Base-by-base conservation (phyloP, 2,888 invertebrate genomes). In the Strigamia maritima region DNA sequence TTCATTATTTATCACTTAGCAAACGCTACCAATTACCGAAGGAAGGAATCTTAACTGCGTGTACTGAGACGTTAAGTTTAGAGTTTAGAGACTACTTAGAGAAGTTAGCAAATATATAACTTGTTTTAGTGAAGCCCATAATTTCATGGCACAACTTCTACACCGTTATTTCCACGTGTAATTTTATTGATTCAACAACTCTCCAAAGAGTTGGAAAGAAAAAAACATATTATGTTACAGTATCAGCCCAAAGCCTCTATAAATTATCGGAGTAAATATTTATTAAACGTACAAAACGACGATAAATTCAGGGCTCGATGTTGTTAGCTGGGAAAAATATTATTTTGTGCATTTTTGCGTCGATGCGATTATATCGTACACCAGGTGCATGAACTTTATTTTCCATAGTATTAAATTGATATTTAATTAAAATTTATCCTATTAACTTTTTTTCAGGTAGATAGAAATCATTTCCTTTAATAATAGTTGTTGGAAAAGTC, bases 1-100 rank as follows among this genome's bases (percentile, higher is more conserved):
- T 70, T 70, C 70, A 70, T 70, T 70, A 70, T 28, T 70, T 70
- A 70, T 24, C 70, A 70, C 70, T 70, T 70, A 70, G 19, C n/a
- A 65, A 65, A 26, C 65, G 65, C 28, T 22, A 24, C 26, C 26
- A 70, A 70, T 24, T 14, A 70, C 16, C 26, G 26, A 28, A 7
- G 14, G 60, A 70, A 70, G 14, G 16, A 26, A 70, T 70, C 70
- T 4, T 6, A 19, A 16, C 7, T 70, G 16, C 26, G 70, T 70
- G 70, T 16, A 28, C 70, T 70, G 26, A 70, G 54, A 54, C 54
- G 54, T 54, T 28, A 70, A 26, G 14, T 12, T 70, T 70, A 70
- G 16, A 6, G 26, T 28, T 28, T 70, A 70, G 70, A 28, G 70
- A 70, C 70, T 28, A 70, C 26, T 70, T 70, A 70, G 28, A 70